Evolutionary conservation across 2,888 invertebrate species (phyloP).

Genomic region (Plagodis dolabraria): DNA sequence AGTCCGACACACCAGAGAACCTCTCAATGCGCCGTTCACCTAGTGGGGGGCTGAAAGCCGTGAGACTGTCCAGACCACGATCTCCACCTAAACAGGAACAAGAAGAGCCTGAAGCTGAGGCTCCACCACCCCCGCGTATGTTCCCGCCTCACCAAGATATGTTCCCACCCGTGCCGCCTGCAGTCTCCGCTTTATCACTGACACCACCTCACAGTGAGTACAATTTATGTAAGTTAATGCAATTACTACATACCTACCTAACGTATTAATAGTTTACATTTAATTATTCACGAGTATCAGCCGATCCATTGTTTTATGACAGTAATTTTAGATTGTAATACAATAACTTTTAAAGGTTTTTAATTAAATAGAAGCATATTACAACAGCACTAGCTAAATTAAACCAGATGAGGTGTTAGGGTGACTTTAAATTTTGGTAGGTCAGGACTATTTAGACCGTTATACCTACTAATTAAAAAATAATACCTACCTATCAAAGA

Average conservation of each 20-base stretch:
- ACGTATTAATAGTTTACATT: neutral
- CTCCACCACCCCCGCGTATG: constrained; percentile 83
- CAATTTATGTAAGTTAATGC: constrained; percentile 29
- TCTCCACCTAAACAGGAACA: constrained; percentile 73
- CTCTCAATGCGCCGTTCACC: constrained; percentile 85
- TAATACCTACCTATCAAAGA: too few relatives aligned
- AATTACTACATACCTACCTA: constrained; percentile 7
- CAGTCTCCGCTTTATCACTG: constrained; percentile 90
- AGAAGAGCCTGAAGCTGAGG: constrained; percentile 77
- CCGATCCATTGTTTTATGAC: too few relatives aligned
- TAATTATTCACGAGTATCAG: neutral
- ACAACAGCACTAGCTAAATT: too few relatives aligned
- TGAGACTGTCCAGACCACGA: constrained; percentile 70
- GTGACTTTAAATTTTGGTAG: too few relatives aligned
- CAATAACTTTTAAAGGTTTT: too few relatives aligned
- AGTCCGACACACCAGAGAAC: constrained; percentile 86
- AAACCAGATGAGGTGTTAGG: too few relatives aligned
- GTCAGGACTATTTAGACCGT: too few relatives aligned
- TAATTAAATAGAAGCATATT: too few relatives aligned
- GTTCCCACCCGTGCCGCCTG: constrained; percentile 88
- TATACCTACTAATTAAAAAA: too few relatives aligned
- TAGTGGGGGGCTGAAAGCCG: constrained; percentile 70
- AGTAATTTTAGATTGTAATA: too few relatives aligned
- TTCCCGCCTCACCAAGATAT: constrained; percentile 86
- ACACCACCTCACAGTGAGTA: constrained; percentile 93